A percentile compares a stretch with the other conserved stretches of the same genome.
Evolutionary conservation across 2,888 invertebrate genomes (phyloP).

Genomic region (Anagyrus pseudococci): DNA sequence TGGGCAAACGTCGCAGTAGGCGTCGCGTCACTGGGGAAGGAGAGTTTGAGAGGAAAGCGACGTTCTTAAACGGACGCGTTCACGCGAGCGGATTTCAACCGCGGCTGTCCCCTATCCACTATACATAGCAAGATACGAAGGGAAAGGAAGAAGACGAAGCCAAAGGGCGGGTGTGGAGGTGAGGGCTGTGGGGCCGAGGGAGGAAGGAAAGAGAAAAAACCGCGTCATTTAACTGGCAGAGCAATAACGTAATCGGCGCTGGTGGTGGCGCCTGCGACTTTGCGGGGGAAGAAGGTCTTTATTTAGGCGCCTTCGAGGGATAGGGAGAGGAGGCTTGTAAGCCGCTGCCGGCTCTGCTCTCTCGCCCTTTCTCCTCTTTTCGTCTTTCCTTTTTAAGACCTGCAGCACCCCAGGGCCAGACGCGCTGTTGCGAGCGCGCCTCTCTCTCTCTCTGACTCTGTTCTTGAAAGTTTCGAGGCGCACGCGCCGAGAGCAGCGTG

Average conservation of each 20-base stretch:
- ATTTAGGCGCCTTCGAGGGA: slow-evolving; percentile 20
- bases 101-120: slow-evolving; percentile 32
- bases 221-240: slow-evolving; percentile 34
- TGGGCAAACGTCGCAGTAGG: slow-evolving; percentile 2
- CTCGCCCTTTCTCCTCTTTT: slow-evolving; percentile 8
- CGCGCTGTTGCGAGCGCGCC: too few relatives aligned
- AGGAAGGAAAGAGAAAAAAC: slow-evolving; percentile 30
- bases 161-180: slow-evolving; percentile 6
- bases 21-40: slow-evolving; percentile 9
- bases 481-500: slow-evolving; percentile 21
- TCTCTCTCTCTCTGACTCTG: neutral
- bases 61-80: slow-evolving; percentile 49
- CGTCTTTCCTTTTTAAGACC: neutral
- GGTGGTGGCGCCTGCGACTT: neutral
- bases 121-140: slow-evolving; percentile 24
- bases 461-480: slow-evolving; percentile 36
- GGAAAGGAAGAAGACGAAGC: too few relatives aligned
- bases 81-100: slow-evolving; percentile 47
- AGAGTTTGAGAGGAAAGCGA: slow-evolving; percentile 44
- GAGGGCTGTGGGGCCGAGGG: neutral
- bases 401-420: slow-evolving; percentile 10
- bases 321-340: too few relatives aligned
- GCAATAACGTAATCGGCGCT: slow-evolving; percentile 14
- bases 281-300: slow-evolving; percentile 19
- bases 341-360: slow-evolving; percentile 3